phyloP scores from a whole-genome alignment of 2,797 vertebrate species.

The Lerista edwardsae region DNA sequence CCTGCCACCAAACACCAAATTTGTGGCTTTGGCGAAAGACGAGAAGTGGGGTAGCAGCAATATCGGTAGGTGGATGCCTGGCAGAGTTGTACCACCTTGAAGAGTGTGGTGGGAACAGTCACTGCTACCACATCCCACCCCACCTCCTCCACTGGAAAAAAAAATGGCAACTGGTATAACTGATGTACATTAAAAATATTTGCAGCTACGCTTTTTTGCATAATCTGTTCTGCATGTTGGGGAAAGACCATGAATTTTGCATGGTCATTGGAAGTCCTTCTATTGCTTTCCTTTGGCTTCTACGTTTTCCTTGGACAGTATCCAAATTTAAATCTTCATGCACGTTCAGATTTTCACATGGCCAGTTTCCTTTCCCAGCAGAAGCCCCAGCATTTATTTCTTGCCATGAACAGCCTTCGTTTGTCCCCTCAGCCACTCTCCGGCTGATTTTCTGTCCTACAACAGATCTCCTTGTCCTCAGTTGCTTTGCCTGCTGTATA shows the following conservation, averaged over 20 bases:
- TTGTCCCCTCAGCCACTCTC: not conserved
- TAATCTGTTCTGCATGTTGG: not conserved
- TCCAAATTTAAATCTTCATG: not conserved
- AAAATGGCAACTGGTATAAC: not conserved
- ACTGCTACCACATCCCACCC: not conserved
- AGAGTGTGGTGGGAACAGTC: not conserved
- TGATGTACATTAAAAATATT: not conserved
- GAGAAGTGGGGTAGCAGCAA: constrained; percentile 83
- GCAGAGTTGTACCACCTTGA: not conserved
- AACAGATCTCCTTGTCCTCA: too few relatives aligned
- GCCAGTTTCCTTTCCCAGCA: not conserved
- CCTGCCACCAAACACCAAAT: constrained; percentile 89
- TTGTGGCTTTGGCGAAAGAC: constrained; percentile 83
- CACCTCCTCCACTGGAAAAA: too few relatives aligned
- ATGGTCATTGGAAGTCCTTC: not conserved
- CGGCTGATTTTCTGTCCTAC: not conserved
- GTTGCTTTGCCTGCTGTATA: not conserved
- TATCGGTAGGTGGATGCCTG: constrained; percentile 62
- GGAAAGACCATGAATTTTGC: not conserved
- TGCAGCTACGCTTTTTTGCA: not conserved
- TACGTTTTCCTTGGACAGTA: not conserved
- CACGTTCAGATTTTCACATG: not conserved
- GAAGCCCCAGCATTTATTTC: not conserved
- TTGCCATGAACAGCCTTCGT: not conserved
- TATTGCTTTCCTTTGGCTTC: not conserved